Conservation (phyloP, 2,888 invertebrate genomes). For the Apodemia duryi region DNA sequence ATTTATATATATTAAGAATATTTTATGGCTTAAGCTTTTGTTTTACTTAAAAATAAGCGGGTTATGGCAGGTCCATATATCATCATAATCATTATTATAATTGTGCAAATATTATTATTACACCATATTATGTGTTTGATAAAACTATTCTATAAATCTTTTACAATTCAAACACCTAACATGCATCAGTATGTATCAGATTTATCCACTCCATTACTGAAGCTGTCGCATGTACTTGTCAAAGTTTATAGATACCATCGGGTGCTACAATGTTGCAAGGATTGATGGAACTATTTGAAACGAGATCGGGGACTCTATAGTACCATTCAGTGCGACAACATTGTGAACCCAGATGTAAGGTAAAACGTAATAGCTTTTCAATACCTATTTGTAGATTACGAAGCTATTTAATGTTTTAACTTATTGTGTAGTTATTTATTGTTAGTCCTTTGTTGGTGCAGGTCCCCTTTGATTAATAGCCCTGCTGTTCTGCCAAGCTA, state of each 20-base stretch:
- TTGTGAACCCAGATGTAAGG: conserved; percentile 24
- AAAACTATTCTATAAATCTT: conserved; percentile 3
- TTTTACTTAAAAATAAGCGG: too few relatives aligned
- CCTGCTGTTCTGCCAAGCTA: too few relatives aligned
- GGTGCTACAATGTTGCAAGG: conserved; percentile 59
- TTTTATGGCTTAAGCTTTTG: too few relatives aligned
- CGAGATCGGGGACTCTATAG: conserved; percentile 55
- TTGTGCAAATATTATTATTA: too few relatives aligned
- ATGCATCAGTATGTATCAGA: conserved; percentile 12
- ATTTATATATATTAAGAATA: too few relatives aligned
- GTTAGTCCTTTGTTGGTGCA: too few relatives aligned
- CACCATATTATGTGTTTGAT: too few relatives aligned
- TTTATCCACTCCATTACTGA: conserved; percentile 6
- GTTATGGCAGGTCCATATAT: too few relatives aligned
- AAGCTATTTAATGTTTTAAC: not conserved
- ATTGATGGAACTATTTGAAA: conserved; percentile 70
- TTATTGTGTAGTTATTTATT: not conserved
- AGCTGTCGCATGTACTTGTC: conserved; percentile 32
- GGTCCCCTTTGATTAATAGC: too few relatives aligned
- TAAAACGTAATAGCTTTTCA: conserved; percentile 24
- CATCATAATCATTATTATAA: too few relatives aligned
- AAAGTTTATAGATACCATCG: conserved; percentile 35
- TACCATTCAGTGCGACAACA: conserved; percentile 24
- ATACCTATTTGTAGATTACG: conserved; percentile 4
- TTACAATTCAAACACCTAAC: conserved; percentile 17